Conservation (phyloP, 1,140 invertebrate genomes). For the Drosophila grimshawi region DNA sequence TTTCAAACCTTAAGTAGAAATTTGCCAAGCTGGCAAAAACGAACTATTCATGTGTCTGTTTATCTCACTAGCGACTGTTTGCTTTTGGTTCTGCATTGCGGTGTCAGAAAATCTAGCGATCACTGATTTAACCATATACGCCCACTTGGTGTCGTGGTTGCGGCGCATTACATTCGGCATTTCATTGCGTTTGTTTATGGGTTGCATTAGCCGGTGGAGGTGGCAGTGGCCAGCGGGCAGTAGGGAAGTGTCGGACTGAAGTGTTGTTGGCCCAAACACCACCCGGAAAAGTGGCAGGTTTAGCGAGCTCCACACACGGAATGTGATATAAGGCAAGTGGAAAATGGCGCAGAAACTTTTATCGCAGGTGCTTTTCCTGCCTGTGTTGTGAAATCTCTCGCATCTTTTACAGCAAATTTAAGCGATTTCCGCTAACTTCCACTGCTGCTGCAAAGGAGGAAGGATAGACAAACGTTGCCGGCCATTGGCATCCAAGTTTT, state of each 20-base stretch:
- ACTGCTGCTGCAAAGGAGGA: conserved; percentile 18
- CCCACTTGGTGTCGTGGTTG: conserved; percentile 25
- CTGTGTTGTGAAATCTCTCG: conserved; percentile 25
- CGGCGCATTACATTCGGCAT: conserved; percentile 42
- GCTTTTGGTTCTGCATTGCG: conserved; percentile 48
- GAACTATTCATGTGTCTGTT: conserved; percentile 5
- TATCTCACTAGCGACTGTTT: conserved; percentile 10
- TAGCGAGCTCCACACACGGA: conserved; percentile 27
- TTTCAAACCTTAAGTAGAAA: background rate
- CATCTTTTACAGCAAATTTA: conserved; percentile 53
- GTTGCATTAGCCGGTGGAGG: conserved; percentile 44
- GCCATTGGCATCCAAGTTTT: conserved; percentile 56
- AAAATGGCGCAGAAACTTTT: conserved; percentile 80
- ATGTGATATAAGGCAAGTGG: conserved; percentile 58
- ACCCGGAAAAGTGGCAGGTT: conserved; percentile 23
- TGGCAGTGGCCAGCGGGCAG: conserved; percentile 3
- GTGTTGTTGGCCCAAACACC: conserved; percentile 30
- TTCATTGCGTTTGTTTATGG: conserved; percentile 72
- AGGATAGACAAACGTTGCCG: conserved; percentile 56
- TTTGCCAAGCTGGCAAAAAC: conserved; percentile 2
- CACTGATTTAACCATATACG: conserved; percentile 58
- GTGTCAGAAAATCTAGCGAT: conserved; percentile 45
- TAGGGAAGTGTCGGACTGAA: conserved; percentile 28
- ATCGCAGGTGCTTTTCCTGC: conserved; percentile 72
- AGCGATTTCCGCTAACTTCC: conserved; percentile 64